Base-by-base conservation (phyloP, 1,140 invertebrate genomes). In the Elymnias hypermnestra region DNA sequence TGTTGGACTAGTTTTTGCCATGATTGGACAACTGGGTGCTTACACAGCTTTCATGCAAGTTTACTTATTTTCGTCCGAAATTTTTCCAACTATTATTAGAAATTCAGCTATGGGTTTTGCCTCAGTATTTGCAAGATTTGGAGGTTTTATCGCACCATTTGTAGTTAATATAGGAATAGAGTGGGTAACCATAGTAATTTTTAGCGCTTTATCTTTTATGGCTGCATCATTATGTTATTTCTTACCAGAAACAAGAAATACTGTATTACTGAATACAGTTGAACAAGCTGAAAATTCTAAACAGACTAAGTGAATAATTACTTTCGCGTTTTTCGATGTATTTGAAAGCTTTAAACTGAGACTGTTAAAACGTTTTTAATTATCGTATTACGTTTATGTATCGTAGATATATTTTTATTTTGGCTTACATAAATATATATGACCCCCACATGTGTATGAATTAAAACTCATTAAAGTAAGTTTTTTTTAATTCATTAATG, bases 91-190 rank as follows among this genome's bases (percentile, higher is more conserved):
- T 1, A 87, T 91, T 22, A 76, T 92, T 0, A 87, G 91, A 65
- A 93, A 92, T 59, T 87, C 89, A 25, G 91, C 90, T 5, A 69
- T 92, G 50, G 91, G 91, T 26, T 69, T 89, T 6, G 87, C 87
- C 9, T 89, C 90, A 14, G 88, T 91, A 48, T 88, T 88, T 50
- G 89, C 89, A 0, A 88, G 91, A 55, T 55, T 91, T 31, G 91
- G 90, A n/a, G 90, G 90, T 14, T 92, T 92, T 67, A 74, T 91
- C 25, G 90, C 91, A 8, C 92, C 91, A 19, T 90, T 89, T 50
- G 84, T 92, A 3, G 87, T 89, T 1, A 87, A 88, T 42, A 83
- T 91, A 63, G 88, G 72, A 5, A 53, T 72, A 23, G 64, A 81
- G 28, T 83, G 76, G 76, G 58, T 55, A 2, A 73, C 79, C 7